Conservation (phyloP, 2,888 invertebrate species). For the Mellilla xanthometata region DNA sequence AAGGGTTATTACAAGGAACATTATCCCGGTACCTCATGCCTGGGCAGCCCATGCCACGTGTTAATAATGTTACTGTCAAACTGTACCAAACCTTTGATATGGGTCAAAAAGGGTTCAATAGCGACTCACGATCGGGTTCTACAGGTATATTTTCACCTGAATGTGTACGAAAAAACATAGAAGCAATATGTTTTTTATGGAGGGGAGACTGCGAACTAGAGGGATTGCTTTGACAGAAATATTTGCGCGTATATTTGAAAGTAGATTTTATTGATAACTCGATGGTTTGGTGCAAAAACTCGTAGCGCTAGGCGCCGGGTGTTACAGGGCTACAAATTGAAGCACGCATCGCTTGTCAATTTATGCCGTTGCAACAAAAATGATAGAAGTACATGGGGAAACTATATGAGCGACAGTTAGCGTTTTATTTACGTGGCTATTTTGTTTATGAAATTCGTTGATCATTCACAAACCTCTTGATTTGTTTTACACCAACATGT, state of each 20-base stretch:
- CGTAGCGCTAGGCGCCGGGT: slow-evolving; percentile 23
- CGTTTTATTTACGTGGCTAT: slow-evolving; percentile 1
- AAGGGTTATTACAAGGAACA: slow-evolving; percentile 54
- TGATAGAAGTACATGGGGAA: slow-evolving; percentile 19
- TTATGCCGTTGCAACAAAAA: slow-evolving; percentile 26
- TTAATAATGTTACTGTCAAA: slow-evolving; percentile 73
- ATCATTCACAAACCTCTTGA: too few relatives aligned
- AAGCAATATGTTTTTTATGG: slow-evolving; percentile 53
- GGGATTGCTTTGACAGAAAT: slow-evolving; percentile 39
- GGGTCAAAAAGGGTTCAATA: slow-evolving; percentile 66
- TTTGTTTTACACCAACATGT: too few relatives aligned
- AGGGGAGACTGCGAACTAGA: slow-evolving; percentile 38
- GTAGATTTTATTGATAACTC: slow-evolving; percentile 39
- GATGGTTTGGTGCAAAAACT: slow-evolving; percentile 26
- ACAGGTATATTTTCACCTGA: slow-evolving; percentile 53
- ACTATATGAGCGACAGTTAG: slow-evolving; percentile 7
- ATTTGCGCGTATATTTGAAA: slow-evolving; percentile 33
- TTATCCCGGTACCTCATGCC: slow-evolving; percentile 44
- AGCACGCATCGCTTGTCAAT: slow-evolving; percentile 26
- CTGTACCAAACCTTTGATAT: slow-evolving; percentile 57
- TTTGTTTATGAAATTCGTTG: slow-evolving; percentile 2
- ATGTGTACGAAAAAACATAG: slow-evolving; percentile 45
- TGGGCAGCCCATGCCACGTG: slow-evolving; percentile 54
- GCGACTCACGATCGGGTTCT: slow-evolving; percentile 43
- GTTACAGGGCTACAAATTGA: slow-evolving; percentile 22